Conservation (phyloP, 2,113 vertebrate species). For the Charadrius vociferus region DNA sequence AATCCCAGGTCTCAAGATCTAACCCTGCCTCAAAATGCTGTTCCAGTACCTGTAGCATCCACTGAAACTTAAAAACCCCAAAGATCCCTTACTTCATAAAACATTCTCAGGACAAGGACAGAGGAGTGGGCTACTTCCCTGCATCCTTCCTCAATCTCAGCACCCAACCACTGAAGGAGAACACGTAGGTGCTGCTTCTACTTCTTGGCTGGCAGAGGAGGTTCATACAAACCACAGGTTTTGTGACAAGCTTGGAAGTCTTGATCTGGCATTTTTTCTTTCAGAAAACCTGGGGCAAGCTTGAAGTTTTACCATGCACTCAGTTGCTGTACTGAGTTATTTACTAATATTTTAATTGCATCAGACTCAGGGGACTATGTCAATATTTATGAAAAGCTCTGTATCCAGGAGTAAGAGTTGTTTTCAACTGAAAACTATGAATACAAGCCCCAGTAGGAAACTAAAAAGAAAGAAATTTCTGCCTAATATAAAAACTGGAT, state of each 20-base stretch:
- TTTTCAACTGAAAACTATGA: background rate
- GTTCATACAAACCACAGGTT: background rate
- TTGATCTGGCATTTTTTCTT: background rate
- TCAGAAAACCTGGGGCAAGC: background rate
- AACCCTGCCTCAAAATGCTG: background rate
- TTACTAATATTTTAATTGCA: background rate
- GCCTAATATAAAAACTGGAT: background rate
- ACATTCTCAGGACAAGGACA: background rate
- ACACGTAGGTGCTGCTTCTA: background rate
- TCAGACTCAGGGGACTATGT: background rate
- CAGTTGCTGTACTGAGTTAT: background rate
- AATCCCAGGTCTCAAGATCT: background rate
- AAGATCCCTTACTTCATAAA: background rate
- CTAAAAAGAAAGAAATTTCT: background rate
- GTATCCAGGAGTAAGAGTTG: background rate
- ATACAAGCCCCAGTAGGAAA: background rate
- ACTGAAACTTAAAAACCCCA: background rate
- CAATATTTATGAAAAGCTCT: slow-evolving; percentile 19
- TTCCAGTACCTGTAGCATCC: background rate
- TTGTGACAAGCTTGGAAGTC: background rate
- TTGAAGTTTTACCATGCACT: background rate
- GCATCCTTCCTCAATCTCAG: background rate
- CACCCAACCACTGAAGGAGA: fast-evolving
- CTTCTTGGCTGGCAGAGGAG: background rate
- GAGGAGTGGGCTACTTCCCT: background rate